phyloP scores from a whole-genome alignment of 2,113 vertebrate species.

The Etia nguti region DNA sequence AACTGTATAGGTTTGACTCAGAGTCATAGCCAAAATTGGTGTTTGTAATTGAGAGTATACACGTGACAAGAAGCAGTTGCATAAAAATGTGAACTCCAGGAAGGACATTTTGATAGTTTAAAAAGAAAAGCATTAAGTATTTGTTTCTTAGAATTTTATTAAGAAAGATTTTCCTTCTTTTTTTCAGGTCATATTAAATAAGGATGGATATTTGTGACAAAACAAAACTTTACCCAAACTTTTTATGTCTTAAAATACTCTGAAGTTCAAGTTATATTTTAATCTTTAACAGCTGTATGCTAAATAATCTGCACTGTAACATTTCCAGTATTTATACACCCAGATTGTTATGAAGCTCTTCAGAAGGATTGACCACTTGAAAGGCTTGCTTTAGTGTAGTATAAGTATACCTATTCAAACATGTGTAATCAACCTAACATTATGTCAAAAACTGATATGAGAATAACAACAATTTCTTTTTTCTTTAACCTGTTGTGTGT shows the following conservation, averaged over 20 bases:
- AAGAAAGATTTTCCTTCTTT: background rate
- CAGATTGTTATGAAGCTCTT: background rate
- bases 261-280: background rate
- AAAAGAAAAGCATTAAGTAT: background rate
- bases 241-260: background rate
- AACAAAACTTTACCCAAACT: background rate
- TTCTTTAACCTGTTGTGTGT: background rate
- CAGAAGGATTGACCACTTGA: fast-evolving
- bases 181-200: background rate
- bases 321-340: background rate
- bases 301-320: background rate
- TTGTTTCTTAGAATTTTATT: background rate
- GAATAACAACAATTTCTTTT: background rate
- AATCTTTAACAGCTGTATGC: background rate
- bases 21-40: background rate
- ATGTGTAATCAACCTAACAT: background rate
- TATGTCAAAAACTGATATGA: background rate
- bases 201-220: background rate
- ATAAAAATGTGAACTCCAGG: background rate
- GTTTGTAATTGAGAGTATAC: background rate
- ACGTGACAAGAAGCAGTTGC: background rate
- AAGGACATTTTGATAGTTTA: background rate
- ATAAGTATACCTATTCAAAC: background rate
- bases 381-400: background rate
- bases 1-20: background rate